Percentiles rank a stretch among this genome's conserved stretches.
phyloP scores from a whole-genome alignment of 2,797 vertebrate genomes.

The Gouania willdenowi region DNA sequence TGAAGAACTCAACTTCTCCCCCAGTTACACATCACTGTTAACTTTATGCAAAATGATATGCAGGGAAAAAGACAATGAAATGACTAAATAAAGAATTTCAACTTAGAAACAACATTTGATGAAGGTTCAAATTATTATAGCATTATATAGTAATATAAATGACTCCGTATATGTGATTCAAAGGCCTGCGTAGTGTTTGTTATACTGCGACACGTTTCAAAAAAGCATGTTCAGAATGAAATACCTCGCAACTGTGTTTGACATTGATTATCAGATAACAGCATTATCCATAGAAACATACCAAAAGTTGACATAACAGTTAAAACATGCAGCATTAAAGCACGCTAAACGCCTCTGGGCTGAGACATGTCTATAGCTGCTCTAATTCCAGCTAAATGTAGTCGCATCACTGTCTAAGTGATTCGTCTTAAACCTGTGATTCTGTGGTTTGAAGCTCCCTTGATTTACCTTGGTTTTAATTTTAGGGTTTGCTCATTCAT shows the following conservation, averaged over 20 bases:
- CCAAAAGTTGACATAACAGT: slow-evolving; percentile 19
- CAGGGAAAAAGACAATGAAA: no score
- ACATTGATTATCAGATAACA: slow-evolving; percentile 4
- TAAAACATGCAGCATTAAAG: slow-evolving; percentile 11
- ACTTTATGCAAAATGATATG: no score
- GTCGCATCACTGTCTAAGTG: slow-evolving; percentile 6
- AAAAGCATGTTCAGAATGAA: not conserved
- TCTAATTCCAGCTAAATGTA: slow-evolving; percentile 17
- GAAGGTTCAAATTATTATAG: no score
- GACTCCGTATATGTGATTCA: not conserved
- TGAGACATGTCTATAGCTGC: slow-evolving; percentile 12
- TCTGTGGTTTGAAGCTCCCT: slow-evolving; percentile 2
- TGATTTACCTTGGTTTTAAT: slow-evolving; percentile 10
- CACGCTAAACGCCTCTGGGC: slow-evolving; percentile 32
- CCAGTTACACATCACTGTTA: no score
- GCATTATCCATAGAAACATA: not conserved
- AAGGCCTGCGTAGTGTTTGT: not conserved
- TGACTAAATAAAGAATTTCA: no score
- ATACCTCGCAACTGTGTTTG: not conserved
- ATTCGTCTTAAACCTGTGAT: slow-evolving; percentile 2
- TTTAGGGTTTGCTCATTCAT: slow-evolving; percentile 3
- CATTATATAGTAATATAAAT: no score
- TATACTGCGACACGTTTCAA: no score
- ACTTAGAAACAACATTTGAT: no score
- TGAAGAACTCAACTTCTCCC: no score